These are phyloP conservation scores for Pomacea maculata DNA, from an alignment of 1,140 invertebrate genomes.

Conservation along the genomic window DNA sequence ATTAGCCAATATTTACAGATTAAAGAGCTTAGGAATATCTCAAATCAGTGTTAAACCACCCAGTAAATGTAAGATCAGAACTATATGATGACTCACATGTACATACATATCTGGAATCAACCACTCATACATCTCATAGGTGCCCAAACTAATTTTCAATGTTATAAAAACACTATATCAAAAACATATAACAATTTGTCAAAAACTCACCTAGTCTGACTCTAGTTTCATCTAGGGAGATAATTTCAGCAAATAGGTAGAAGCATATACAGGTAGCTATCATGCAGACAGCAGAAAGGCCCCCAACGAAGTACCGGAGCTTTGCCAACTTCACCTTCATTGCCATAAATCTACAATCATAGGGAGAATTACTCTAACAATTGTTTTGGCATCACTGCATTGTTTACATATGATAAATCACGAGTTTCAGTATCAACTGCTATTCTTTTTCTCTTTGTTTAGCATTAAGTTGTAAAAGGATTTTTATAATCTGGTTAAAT, in stretches of 20 bases:
- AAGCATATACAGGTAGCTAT: conserved; percentile 23
- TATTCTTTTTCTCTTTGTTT: too few relatives aligned
- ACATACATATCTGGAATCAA: not conserved
- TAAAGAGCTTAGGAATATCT: too few relatives aligned
- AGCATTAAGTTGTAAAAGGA: too few relatives aligned
- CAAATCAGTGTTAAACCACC: not conserved
- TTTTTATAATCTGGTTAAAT: too few relatives aligned
- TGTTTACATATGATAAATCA: too few relatives aligned
- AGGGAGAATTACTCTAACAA: too few relatives aligned
- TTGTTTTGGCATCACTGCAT: too few relatives aligned
- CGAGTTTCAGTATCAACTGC: too few relatives aligned
- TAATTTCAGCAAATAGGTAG: conserved; percentile 31
- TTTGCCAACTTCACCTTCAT: too few relatives aligned
- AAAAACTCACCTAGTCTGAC: conserved; percentile 25
- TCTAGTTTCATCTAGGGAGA: conserved; percentile 25
- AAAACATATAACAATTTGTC: not conserved
- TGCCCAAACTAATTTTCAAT: not conserved
- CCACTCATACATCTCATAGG: not conserved
- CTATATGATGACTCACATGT: not conserved
- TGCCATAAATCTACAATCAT: too few relatives aligned
- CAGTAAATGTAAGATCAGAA: not conserved
- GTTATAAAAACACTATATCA: not conserved
- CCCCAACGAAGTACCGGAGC: not conserved
- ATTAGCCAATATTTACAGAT: too few relatives aligned
- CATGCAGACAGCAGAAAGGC: conserved; percentile 11